Evolutionary conservation across 1,140 invertebrate species (phyloP).

Genomic region (Chrysomallon squamiferum): DNA sequence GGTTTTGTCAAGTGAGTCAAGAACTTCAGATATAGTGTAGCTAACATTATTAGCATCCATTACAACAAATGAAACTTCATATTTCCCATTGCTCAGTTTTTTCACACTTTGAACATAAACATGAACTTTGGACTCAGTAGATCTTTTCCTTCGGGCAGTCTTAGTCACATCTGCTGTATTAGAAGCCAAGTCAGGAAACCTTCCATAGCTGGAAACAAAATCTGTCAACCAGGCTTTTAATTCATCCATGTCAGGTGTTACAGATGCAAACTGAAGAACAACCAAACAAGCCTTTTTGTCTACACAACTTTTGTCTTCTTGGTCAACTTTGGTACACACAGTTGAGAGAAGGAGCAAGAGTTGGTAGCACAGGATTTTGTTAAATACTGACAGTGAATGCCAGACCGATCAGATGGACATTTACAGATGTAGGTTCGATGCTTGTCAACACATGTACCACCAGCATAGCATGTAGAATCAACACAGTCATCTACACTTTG

Average conservation of each 20-base stretch:
- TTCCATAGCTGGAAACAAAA: conserved; percentile 14
- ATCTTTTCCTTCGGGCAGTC: background rate
- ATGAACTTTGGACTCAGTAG: conserved; percentile 3
- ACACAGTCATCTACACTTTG: conserved; percentile 50
- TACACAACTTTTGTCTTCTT: conserved; percentile 1
- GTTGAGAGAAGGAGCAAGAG: background rate
- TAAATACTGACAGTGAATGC: conserved; percentile 27
- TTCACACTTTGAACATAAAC: conserved; percentile 7
- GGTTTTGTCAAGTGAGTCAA: conserved; percentile 5
- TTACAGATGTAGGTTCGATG: conserved; percentile 30
- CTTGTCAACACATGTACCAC: conserved; percentile 34
- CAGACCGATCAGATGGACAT: conserved; percentile 22
- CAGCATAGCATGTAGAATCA: conserved; percentile 29
- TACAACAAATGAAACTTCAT: conserved; percentile 8
- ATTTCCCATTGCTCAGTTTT: background rate
- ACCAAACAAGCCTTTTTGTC: conserved; percentile 1
- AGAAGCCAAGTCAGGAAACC: conserved; percentile 3
- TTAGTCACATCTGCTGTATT: background rate
- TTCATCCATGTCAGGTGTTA: background rate
- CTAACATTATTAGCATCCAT: conserved; percentile 2
- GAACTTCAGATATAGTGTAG: conserved; percentile 10
- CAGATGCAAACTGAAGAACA: background rate
- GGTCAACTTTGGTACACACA: conserved; percentile 9
- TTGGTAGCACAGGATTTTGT: background rate
- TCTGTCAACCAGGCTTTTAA: conserved; percentile 20